Evolutionary conservation across 1,140 invertebrate species (phyloP), one percentile per base, ranked within the genome.

Genomic region (Atta texana): DNA sequence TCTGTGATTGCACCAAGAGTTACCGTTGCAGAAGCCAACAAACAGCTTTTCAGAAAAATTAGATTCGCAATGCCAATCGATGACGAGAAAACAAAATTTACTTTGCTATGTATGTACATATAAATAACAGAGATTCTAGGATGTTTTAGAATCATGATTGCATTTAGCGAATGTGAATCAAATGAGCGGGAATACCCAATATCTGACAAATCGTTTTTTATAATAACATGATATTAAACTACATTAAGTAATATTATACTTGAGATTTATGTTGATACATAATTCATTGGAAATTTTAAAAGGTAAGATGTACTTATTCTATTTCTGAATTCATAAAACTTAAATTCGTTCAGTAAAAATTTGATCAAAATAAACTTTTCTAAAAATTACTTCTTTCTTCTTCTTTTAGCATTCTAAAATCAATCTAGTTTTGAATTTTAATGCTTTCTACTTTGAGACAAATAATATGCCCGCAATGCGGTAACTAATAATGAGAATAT

Each of bases 31-130:
- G n/a, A 55, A 24, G 5, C 16, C 44, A 49, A 69, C 55, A 28
- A 78, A 31, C n/a, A 61, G 5, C 21, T 53, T 82, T 82, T 82
- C 39, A 51, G 28, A 82, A 82, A 61, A 82, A 82, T 82, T 82
- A 74, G 24, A 49, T 59, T 82, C 24, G 16, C 68, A 18, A 57
- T 71, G 12, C 18, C 34, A 66, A 72, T 72, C 66, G 51, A 71
- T 57, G 28, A 64, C 39, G 44, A 10, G 34, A 76, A 76, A 16
- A 21, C 39, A 51, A 49, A 66, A 44, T 49, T 63, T 6, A 10
- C 7, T 12, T 10, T 21, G 16, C 10, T 44, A 16, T 44, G 12
- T 24, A 24, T 18, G 16, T 66, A 51, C 12, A 3, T 34, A 12
- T 51, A 28, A 75, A 31, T 31, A 44, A 34, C 28, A 31, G 3